Conservation (phyloP, 2,797 vertebrate genomes). For the Rhinichthys osculus region DNA sequence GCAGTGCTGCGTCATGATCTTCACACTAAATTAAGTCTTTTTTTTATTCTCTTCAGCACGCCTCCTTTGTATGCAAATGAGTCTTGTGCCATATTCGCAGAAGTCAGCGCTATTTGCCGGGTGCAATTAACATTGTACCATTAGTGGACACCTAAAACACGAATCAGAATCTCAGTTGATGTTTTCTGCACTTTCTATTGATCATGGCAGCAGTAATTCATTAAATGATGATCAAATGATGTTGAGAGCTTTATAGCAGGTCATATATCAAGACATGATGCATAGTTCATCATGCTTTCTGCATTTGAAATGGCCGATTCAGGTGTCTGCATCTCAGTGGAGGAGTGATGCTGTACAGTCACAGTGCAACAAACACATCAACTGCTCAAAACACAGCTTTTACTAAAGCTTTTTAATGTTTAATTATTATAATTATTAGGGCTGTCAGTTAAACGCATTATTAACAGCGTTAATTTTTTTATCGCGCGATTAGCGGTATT, state of each 20-base stretch:
- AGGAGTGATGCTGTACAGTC: neutral
- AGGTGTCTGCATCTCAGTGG: neutral
- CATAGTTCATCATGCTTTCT: neutral
- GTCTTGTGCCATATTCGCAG: neutral
- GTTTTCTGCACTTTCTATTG: slow-evolving; percentile 1
- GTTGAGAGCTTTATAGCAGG: neutral
- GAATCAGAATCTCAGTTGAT: neutral
- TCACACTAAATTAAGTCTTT: slow-evolving; percentile 24
- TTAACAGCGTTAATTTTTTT: too few species aligned
- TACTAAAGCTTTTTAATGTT: neutral
- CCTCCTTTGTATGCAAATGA: slow-evolving; percentile 23
- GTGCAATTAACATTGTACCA: neutral
- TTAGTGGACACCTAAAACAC: neutral
- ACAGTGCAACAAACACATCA: neutral
- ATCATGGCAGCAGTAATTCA: neutral
- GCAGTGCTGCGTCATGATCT: slow-evolving; percentile 16
- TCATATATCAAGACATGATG: neutral
- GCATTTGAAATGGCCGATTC: neutral
- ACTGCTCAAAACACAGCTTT: neutral
- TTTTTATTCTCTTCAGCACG: neutral
- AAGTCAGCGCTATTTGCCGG: neutral
- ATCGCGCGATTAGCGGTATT: too few species aligned
- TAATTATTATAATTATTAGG: too few species aligned
- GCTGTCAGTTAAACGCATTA: too few species aligned
- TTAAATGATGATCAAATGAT: slow-evolving; percentile 7